phyloP scores from a whole-genome alignment of 2,888 invertebrate species.

The Psococerastis gibbosa region DNA sequence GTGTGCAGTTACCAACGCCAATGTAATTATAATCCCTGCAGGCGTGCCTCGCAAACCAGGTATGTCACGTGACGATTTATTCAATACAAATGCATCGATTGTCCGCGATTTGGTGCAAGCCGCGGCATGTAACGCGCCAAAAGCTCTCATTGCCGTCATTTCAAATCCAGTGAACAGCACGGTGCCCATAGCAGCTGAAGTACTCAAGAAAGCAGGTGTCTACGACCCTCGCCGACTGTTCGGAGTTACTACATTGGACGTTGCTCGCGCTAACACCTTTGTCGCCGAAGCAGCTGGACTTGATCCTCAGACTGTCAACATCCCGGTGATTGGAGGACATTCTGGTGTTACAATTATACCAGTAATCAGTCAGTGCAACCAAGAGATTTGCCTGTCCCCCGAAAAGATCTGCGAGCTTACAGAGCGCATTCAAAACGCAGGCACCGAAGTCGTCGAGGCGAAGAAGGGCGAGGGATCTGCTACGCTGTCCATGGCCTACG shows the following conservation, averaged over 20 bases:
- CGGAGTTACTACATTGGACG: conserved; percentile 54
- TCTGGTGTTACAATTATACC: conserved; percentile 56
- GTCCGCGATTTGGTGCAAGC: conserved; percentile 24
- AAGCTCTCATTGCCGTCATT: conserved; percentile 28
- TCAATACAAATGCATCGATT: conserved; percentile 30
- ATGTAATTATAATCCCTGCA: conserved; percentile 46
- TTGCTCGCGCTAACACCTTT: conserved; percentile 53
- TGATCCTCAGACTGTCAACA: conserved; percentile 40
- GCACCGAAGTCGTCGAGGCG: conserved; percentile 41
- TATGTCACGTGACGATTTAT: conserved; percentile 37
- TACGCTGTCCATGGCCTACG: conserved; percentile 39
- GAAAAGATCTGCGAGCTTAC: neutral
- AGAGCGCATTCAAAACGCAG: conserved; percentile 30
- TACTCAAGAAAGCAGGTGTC: conserved; percentile 38
- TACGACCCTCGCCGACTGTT: conserved; percentile 43
- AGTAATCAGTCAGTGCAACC: conserved; percentile 22
- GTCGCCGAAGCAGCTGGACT: conserved; percentile 42
- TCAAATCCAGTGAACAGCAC: conserved; percentile 43
- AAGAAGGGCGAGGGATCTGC: conserved; percentile 40
- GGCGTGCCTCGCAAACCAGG: conserved; percentile 40
- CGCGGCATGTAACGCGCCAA: conserved; percentile 23
- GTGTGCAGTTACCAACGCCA: conserved; percentile 31
- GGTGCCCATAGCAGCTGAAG: conserved; percentile 46
- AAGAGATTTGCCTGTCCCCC: neutral
- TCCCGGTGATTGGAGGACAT: conserved; percentile 65